A percentile compares a stretch with the other conserved stretches of the same genome.
Conservation (phyloP, 2,888 invertebrate genomes). For the Andrena dorsata region DNA sequence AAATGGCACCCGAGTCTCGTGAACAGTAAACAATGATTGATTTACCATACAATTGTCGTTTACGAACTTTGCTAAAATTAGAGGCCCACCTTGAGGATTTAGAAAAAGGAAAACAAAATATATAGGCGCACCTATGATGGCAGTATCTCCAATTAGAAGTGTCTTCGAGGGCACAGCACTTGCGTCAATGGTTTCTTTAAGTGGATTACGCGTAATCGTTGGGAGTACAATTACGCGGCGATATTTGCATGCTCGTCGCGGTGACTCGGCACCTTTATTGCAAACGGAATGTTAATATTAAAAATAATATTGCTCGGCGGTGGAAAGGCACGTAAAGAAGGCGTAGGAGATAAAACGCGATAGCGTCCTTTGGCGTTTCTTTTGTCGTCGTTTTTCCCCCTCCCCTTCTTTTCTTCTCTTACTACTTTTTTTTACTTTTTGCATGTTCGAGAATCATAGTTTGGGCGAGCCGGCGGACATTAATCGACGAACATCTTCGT, state of each 20-base stretch:
- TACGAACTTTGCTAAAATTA: conserved; percentile 44
- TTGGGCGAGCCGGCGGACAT: conserved; percentile 68
- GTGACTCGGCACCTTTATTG: conserved; percentile 30
- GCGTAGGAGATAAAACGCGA: background rate
- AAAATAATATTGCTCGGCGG: background rate
- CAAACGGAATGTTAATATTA: background rate
- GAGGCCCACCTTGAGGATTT: background rate
- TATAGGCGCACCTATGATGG: background rate
- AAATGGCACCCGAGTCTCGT: conserved; percentile 67
- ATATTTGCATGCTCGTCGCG: conserved; percentile 9
- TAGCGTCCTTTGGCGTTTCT: background rate
- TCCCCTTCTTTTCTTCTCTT: background rate
- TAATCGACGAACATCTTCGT: conserved; percentile 81
- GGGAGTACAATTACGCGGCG: conserved; percentile 35
- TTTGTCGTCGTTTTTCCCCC: background rate
- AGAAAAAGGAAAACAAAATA: background rate
- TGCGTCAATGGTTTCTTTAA: conserved; percentile 39
- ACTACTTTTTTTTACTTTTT: background rate
- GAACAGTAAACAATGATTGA: conserved; percentile 70
- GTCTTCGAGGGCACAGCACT: conserved; percentile 14
- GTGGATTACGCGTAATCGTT: conserved; percentile 32
- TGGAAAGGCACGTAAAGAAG: background rate
- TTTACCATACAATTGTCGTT: conserved; percentile 70
- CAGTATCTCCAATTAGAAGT: background rate
- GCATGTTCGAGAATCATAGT: conserved; percentile 42